Conservation (phyloP, 1,140 invertebrate species). For the Heliconius eleuchia region DNA sequence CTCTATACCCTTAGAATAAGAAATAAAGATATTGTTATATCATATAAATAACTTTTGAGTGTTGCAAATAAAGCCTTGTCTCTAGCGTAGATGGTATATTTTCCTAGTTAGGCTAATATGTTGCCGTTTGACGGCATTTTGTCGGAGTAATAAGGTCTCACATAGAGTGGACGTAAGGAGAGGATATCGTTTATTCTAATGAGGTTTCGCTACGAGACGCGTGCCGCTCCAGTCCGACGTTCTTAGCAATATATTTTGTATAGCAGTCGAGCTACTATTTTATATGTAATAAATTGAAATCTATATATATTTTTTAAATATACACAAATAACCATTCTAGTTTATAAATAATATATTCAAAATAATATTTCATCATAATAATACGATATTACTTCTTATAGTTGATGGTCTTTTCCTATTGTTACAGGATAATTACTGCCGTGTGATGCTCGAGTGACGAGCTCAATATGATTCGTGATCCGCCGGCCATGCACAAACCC, state of each 20-base stretch:
- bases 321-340: not conserved
- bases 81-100: slow-evolving; percentile 45
- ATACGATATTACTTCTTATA: not conserved
- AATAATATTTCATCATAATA: no score
- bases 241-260: slow-evolving; percentile 43
- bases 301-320: not conserved
- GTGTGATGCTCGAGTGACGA: slow-evolving; percentile 73
- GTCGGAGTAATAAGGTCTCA: slow-evolving; percentile 79
- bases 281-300: slow-evolving; percentile 7
- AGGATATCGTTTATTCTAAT: slow-evolving; percentile 82
- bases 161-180: slow-evolving; percentile 77
- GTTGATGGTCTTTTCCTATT: slow-evolving; percentile 40
- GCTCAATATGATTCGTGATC: slow-evolving; percentile 78
- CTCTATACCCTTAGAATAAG: slow-evolving; percentile 52
- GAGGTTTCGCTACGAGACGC: slow-evolving; percentile 69
- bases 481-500: slow-evolving; percentile 80
- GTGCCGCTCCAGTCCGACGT: slow-evolving; percentile 50
- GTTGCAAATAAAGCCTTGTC: slow-evolving; percentile 48
- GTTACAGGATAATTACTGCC: slow-evolving; percentile 55
- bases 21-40: slow-evolving; percentile 48
- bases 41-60: slow-evolving; percentile 22
- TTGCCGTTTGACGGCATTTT: slow-evolving; percentile 76
- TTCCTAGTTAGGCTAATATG: slow-evolving; percentile 36
- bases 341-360: not conserved
- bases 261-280: slow-evolving; percentile 48